Evolutionary conservation across 1,140 invertebrate species (phyloP).

Genomic region (Diorhabda elongata): DNA sequence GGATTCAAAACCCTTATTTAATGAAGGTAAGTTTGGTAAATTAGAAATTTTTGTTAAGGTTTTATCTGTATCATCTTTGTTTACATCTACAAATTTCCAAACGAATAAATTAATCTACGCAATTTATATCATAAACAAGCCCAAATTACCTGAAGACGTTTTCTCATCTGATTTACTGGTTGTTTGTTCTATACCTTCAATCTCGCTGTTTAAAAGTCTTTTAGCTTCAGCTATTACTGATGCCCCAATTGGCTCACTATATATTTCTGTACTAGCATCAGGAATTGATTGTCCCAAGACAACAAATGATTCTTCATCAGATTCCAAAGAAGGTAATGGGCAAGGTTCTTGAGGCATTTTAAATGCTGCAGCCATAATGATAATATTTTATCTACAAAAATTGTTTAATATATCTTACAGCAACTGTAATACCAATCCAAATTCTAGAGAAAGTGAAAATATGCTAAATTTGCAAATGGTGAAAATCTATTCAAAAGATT

Average conservation of each 20-base stretch:
- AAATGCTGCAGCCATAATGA: background rate
- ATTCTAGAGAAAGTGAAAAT: too few relatives aligned
- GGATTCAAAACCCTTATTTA: background rate
- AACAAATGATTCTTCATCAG: constrained; percentile 26
- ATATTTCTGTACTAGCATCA: constrained; percentile 6
- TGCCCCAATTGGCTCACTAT: background rate
- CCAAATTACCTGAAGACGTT: background rate
- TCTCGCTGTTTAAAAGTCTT: constrained; percentile 15
- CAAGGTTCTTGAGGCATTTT: constrained; percentile 13
- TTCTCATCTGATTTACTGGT: background rate
- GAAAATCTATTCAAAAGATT: too few relatives aligned
- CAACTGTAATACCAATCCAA: too few relatives aligned
- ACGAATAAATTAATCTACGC: background rate
- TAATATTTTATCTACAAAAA: too few relatives aligned
- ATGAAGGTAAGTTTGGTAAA: too few relatives aligned
- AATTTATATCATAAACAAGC: background rate
- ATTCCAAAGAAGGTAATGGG: constrained; percentile 8
- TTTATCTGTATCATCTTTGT: too few relatives aligned
- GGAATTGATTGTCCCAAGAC: constrained; percentile 18
- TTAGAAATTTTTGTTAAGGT: too few relatives aligned
- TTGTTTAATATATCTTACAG: too few relatives aligned
- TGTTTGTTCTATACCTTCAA: constrained; percentile 9
- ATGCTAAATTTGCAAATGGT: too few relatives aligned
- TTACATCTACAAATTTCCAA: too few relatives aligned
- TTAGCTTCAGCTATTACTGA: constrained; percentile 17